phyloP scores from a whole-genome alignment of 2,113 vertebrate species.

The Ctenodactylus gundi region DNA sequence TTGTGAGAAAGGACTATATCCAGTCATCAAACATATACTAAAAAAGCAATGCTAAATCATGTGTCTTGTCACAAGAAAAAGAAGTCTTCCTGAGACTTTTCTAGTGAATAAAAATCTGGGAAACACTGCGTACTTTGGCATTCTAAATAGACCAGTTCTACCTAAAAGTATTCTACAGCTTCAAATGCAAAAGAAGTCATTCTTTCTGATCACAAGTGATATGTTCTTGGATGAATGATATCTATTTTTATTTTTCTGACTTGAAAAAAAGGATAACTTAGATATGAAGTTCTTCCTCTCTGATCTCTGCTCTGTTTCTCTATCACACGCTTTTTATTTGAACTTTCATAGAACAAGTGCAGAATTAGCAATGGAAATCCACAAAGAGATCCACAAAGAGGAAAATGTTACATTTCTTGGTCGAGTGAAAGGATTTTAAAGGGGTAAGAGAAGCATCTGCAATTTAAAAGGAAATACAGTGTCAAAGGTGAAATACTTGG shows the following conservation, averaged over 20 bases:
- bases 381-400: slow-evolving; percentile 14
- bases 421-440: background rate
- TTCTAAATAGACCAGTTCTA: slow-evolving; percentile 43
- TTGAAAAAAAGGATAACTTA: slow-evolving; percentile 49
- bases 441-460: background rate
- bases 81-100: slow-evolving; percentile 16
- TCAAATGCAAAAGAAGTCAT: slow-evolving; percentile 49
- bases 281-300: slow-evolving; percentile 29
- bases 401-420: slow-evolving; percentile 28
- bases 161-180: slow-evolving; percentile 56
- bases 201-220: slow-evolving; percentile 56
- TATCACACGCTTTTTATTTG: slow-evolving; percentile 10
- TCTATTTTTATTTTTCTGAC: slow-evolving; percentile 54
- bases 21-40: background rate
- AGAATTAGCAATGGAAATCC: slow-evolving; percentile 59
- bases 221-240: slow-evolving; percentile 34
- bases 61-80: slow-evolving; percentile 11
- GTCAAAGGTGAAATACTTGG: background rate
- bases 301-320: slow-evolving; percentile 51
- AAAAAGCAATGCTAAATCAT: slow-evolving; percentile 37
- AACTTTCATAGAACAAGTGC: slow-evolving; percentile 25
- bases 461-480: slow-evolving; percentile 25
- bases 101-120: background rate
- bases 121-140: slow-evolving; percentile 22
- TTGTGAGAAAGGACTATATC: background rate